Percentiles rank a stretch among this genome's conserved stretches.
These are phyloP conservation scores for Channa argus DNA, from an alignment of 2,113 vertebrate species.

Conservation along the genomic window DNA sequence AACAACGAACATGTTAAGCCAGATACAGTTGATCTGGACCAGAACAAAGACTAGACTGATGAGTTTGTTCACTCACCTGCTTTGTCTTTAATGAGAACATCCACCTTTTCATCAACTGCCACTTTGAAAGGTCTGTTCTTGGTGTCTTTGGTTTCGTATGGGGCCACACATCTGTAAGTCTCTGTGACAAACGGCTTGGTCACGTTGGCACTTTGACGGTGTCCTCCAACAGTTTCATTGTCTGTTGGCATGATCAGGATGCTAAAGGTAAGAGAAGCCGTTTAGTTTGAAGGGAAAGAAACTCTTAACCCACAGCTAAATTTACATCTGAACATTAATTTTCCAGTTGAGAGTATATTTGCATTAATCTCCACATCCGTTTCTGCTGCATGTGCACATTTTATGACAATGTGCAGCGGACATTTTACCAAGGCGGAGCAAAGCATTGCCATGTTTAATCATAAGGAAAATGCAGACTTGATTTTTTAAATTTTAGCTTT, in stretches of 20 bases:
- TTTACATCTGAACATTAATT: no score
- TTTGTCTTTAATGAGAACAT: conserved; percentile 91
- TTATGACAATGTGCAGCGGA: no score
- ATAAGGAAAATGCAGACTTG: no score
- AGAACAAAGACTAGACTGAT: no score
- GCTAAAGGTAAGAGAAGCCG: conserved; percentile 70
- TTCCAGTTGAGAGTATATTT: no score
- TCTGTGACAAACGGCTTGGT: conserved; percentile 84
- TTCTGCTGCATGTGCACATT: no score
- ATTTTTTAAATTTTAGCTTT: no score
- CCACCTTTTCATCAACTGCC: conserved; percentile 80
- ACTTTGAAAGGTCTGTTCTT: conserved; percentile 86
- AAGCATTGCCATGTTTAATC: no score
- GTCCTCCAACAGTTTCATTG: conserved; percentile 1
- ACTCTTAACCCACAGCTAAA: no score
- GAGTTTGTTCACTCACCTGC: conserved; percentile 80
- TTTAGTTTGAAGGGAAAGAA: not conserved
- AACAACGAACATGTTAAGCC: not conserved
- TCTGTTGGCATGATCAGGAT: conserved; percentile 87
- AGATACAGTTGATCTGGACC: not conserved
- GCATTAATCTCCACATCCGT: no score
- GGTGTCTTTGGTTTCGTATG: conserved; percentile 88
- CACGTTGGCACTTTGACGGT: conserved; percentile 39
- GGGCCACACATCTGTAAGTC: conserved; percentile 86
- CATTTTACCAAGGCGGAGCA: no score